Evolutionary conservation across 2,113 vertebrate genomes (phyloP).

Genomic region (Microtus richardsoni): DNA sequence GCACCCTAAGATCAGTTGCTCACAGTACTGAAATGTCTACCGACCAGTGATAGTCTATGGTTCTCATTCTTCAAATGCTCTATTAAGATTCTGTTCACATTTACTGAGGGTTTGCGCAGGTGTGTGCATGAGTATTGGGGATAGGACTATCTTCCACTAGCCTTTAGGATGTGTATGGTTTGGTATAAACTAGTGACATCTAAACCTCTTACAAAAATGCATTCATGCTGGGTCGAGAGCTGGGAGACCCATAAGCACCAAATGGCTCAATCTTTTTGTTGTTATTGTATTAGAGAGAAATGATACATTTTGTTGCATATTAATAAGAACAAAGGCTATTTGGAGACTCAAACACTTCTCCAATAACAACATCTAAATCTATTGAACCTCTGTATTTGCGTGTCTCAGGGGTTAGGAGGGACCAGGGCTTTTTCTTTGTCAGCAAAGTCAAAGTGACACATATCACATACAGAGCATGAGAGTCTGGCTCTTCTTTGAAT

Average conservation of each 20-base stretch:
- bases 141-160: not conserved
- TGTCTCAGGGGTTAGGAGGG: not conserved
- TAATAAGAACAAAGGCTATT: not conserved
- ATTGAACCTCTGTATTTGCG: not conserved
- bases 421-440: not conserved
- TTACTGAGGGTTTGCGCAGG: not conserved
- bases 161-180: not conserved
- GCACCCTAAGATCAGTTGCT: not conserved
- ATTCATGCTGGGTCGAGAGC: not conserved
- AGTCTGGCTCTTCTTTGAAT: not conserved
- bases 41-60: no score
- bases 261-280: not conserved
- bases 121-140: rapidly evolving
- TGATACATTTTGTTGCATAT: not conserved
- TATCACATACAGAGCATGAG: not conserved
- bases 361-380: not conserved
- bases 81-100: not conserved
- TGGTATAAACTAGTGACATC: not conserved
- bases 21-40: not conserved
- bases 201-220: not conserved
- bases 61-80: not conserved
- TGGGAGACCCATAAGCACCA: not conserved
- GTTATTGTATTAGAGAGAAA: not conserved
- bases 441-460: not conserved
- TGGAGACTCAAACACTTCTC: not conserved